A percentile compares a stretch with the other conserved stretches of the same genome.
Conservation (phyloP, 2,113 vertebrate species). For the Rhynchomys soricoides region DNA sequence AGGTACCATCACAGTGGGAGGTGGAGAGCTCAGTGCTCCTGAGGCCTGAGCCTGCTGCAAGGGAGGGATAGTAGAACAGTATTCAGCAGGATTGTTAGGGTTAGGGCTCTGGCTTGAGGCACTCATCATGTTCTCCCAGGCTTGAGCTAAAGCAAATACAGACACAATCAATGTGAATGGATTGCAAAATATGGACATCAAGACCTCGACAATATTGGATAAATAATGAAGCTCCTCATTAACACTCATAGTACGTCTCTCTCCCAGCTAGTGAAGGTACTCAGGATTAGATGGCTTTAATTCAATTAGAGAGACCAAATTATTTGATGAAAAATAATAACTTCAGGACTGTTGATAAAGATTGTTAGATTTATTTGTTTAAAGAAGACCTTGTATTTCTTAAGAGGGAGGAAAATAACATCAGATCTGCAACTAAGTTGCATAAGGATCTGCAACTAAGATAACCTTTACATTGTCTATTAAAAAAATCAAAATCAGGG, state of each 20-base stretch:
- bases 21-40: conserved; percentile 95
- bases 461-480: conserved; percentile 51
- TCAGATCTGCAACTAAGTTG: conserved; percentile 23
- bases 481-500: conserved; percentile 43
- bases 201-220: conserved; percentile 80
- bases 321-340: conserved; percentile 48
- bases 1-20: conserved; percentile 99
- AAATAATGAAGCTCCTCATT: conserved; percentile 75
- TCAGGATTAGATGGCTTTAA: conserved; percentile 55
- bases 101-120: conserved; percentile 95
- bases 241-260: conserved; percentile 57
- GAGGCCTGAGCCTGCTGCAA: conserved; percentile 99
- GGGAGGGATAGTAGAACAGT: conserved; percentile 99
- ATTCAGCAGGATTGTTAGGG: conserved; percentile 99
- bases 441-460: conserved; percentile 27
- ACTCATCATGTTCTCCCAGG: conserved; percentile 92
- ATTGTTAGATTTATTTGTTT: not conserved
- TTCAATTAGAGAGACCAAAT: conserved; percentile 59
- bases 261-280: conserved; percentile 57
- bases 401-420: conserved; percentile 25
- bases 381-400: conserved; percentile 57
- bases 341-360: conserved; percentile 41
- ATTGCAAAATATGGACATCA: conserved; percentile 74
- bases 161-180: conserved; percentile 84
- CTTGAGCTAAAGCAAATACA: conserved; percentile 91